phyloP scores from a whole-genome alignment of 2,113 vertebrate species.

The Chaetorhynchus papuensis region DNA sequence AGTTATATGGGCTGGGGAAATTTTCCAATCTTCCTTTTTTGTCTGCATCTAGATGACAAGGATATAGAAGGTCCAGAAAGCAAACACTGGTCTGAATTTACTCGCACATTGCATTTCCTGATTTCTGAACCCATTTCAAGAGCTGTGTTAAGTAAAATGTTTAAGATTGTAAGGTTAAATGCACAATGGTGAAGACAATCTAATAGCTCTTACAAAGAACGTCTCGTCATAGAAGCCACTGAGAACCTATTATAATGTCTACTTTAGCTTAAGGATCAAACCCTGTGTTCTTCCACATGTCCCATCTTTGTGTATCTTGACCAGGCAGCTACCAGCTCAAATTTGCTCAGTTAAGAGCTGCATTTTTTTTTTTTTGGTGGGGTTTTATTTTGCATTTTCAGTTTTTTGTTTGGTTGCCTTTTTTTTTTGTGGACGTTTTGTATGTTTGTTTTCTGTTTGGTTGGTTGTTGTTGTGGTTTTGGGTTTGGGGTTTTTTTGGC shows the following conservation, averaged over 20 bases:
- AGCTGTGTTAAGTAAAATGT: background rate
- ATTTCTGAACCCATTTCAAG: background rate
- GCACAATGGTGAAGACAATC: background rate
- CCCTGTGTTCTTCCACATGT: background rate
- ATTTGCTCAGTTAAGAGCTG: background rate
- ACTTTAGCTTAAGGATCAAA: background rate
- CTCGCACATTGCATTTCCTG: background rate
- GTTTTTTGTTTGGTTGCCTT: background rate
- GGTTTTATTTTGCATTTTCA: background rate
- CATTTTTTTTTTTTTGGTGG: fast-evolving
- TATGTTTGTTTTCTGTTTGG: background rate
- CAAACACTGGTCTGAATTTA: background rate
- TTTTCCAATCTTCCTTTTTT: background rate
- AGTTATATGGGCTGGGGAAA: background rate
- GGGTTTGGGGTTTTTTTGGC: background rate
- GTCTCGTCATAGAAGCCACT: background rate
- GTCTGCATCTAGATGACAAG: background rate
- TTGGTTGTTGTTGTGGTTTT: background rate
- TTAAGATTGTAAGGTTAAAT: background rate
- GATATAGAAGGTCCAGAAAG: background rate
- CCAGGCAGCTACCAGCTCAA: background rate
- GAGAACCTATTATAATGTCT: background rate
- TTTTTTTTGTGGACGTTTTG: background rate
- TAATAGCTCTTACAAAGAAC: background rate
- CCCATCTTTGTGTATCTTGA: background rate